Conservation (phyloP, 92 coral and sea anemone genomes). For the Parazoanthus swiftii region DNA sequence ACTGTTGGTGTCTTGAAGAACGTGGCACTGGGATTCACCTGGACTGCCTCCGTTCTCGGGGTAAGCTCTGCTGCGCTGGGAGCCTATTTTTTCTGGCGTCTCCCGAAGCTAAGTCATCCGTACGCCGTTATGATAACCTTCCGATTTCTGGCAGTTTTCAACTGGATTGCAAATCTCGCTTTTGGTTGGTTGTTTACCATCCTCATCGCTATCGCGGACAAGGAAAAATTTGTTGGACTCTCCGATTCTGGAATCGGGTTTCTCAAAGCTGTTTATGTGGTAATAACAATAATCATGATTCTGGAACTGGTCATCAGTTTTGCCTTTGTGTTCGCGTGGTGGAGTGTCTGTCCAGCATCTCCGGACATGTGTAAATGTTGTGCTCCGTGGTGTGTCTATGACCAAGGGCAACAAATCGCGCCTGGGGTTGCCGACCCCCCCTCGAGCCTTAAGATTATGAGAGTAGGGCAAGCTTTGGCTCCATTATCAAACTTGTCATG, state of each 20-base stretch:
- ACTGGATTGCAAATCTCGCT: neutral
- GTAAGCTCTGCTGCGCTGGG: conserved; percentile 5
- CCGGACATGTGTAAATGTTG: conserved; percentile 29
- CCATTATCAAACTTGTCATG: neutral
- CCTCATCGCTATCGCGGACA: neutral
- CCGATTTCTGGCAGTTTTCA: conserved; percentile 12
- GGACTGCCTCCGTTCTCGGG: conserved; percentile 18
- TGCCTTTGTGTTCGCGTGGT: conserved; percentile 21
- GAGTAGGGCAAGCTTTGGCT: conserved; percentile 9
- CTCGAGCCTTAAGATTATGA: neutral
- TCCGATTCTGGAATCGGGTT: conserved; percentile 26
- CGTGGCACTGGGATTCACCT: neutral
- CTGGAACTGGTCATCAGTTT: neutral
- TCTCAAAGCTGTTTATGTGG: neutral
- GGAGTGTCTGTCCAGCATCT: neutral
- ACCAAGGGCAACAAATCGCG: neutral
- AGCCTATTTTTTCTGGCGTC: conserved; percentile 23
- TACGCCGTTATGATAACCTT: conserved; percentile 22
- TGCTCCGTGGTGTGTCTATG: conserved; percentile 9
- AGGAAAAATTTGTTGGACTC: conserved; percentile 3
- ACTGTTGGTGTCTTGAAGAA: neutral
- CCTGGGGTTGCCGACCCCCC: conserved; percentile 9
- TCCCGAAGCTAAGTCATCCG: conserved; percentile 18
- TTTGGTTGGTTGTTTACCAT: conserved; percentile 19
- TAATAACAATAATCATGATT: conserved; percentile 28